phyloP scores from a whole-genome alignment of 2,113 vertebrate species.

The Sclerurus mexicanus region DNA sequence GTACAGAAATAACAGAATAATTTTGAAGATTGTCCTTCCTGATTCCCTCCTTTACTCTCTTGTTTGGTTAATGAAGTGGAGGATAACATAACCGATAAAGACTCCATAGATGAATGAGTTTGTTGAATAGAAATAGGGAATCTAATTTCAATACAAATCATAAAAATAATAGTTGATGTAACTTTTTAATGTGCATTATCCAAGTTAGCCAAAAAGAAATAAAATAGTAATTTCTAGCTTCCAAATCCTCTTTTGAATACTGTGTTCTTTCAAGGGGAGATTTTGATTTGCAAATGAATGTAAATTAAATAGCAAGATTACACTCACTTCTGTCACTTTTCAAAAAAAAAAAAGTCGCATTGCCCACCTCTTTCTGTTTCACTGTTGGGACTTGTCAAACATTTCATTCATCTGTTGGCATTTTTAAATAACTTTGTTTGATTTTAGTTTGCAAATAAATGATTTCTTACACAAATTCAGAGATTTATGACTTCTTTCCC shows the following conservation, averaged over 20 bases:
- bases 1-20: neutral
- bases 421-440: neutral
- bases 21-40: neutral
- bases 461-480: neutral
- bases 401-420: neutral
- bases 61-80: neutral
- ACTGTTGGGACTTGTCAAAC: neutral
- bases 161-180: neutral
- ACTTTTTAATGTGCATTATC: neutral
- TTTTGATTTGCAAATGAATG: conserved; percentile 24
- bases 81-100: neutral
- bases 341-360: neutral
- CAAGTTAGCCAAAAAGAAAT: neutral
- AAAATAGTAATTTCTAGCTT: neutral
- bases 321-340: neutral
- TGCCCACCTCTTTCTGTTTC: neutral
- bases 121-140: neutral
- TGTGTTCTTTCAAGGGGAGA: neutral
- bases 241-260: neutral
- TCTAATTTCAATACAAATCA: conserved; percentile 11
- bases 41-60: neutral
- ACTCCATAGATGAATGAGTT: neutral
- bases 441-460: neutral
- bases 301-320: neutral
- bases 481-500: neutral